Percentiles rank a stretch among this genome's conserved stretches.
These are phyloP conservation scores for Synergus japonicus DNA, from an alignment of 2,888 invertebrate species.

Conservation along the genomic window DNA sequence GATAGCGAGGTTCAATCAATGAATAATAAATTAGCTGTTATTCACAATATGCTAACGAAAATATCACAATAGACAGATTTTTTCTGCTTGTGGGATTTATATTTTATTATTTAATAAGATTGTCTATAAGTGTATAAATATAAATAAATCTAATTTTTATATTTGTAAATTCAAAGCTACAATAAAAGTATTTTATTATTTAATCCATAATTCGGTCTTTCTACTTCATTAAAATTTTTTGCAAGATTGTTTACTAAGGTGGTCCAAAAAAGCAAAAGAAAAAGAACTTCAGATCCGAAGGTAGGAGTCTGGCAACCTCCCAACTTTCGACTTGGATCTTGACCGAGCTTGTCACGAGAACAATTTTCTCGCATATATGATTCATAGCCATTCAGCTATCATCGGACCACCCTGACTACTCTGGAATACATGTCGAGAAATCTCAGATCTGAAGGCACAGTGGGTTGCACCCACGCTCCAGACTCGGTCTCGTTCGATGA, in stretches of 20 bases:
- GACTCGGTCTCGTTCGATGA: conserved; percentile 63
- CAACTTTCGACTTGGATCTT: conserved; percentile 17
- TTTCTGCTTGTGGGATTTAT: too few relatives aligned
- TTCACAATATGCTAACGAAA: neutral
- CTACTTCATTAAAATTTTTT: neutral
- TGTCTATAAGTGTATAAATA: neutral
- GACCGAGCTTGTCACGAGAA: conserved; percentile 59
- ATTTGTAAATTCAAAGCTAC: neutral
- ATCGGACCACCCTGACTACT: conserved; percentile 71
- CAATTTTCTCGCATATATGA: conserved; percentile 67
- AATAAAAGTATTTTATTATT: neutral
- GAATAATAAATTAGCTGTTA: neutral
- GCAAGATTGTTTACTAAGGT: neutral
- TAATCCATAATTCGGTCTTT: neutral
- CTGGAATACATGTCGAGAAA: conserved; percentile 68
- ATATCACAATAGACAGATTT: neutral
- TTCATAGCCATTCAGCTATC: conserved; percentile 69
- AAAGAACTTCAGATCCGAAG: neutral
- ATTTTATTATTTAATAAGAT: too few relatives aligned
- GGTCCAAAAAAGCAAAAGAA: neutral
- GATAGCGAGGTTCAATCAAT: neutral
- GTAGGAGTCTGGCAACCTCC: neutral
- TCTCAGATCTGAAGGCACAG: conserved; percentile 71
- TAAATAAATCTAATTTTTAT: neutral
- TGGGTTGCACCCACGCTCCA: conserved; percentile 69